Evolutionary conservation across 2,888 invertebrate genomes (phyloP).

Genomic region (Lampropteryx suffumata): DNA sequence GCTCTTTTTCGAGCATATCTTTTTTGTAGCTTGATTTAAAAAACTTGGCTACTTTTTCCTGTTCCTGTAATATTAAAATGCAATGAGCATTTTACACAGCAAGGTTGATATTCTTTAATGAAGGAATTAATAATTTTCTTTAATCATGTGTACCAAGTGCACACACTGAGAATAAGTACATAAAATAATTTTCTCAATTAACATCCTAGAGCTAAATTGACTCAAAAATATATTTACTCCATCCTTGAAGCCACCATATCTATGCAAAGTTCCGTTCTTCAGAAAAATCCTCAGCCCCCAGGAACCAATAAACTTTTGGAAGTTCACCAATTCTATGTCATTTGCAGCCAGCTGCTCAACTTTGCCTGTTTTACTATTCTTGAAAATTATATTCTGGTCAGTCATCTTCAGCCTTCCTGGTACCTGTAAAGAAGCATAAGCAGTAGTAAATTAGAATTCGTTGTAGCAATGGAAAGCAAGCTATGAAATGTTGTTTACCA

Average conservation of each 20-base stretch:
- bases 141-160: no score
- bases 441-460: background rate
- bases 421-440: constrained; percentile 82
- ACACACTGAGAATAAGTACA: no score
- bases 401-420: constrained; percentile 96
- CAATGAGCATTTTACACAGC: background rate
- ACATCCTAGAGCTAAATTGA: no score
- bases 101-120: no score
- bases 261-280: constrained; percentile 94
- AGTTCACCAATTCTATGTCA: constrained; percentile 95
- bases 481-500: constrained; percentile 82
- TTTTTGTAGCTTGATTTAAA: constrained; percentile 92
- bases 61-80: constrained; percentile 84
- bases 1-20: constrained; percentile 94
- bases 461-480: background rate
- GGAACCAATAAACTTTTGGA: constrained; percentile 95
- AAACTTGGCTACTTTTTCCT: constrained; percentile 96
- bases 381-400: constrained; percentile 94
- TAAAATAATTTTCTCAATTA: no score
- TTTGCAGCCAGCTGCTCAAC: constrained; percentile 93
- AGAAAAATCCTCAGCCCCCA: constrained; percentile 95
- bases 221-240: constrained; percentile 83
- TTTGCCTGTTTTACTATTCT: constrained; percentile 98
- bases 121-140: no score
- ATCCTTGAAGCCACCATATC: constrained; percentile 97